A percentile compares a stretch with the other conserved stretches of the same genome.
These are phyloP conservation scores for Halcyon chelicuti DNA, from an alignment of 2,797 vertebrate species.

Conservation along the genomic window DNA sequence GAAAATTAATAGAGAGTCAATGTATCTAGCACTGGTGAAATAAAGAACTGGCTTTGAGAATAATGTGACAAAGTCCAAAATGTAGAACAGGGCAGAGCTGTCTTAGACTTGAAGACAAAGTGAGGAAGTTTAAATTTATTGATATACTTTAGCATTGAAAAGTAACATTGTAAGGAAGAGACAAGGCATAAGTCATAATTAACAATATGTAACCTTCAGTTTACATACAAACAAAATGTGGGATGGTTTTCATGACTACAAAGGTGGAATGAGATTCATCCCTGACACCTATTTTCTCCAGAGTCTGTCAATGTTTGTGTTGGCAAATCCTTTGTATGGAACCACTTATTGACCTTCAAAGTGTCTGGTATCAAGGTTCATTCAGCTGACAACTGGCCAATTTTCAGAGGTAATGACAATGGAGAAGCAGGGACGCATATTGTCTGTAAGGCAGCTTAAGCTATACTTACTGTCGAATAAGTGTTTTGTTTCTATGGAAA, in stretches of 20 bases:
- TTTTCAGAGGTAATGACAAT: constrained; percentile 43
- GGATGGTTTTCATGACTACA: background rate
- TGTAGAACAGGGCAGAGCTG: background rate
- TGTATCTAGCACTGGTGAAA: background rate
- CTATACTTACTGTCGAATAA: constrained; percentile 12
- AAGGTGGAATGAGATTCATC: background rate
- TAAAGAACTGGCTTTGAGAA: background rate
- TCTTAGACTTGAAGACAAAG: background rate
- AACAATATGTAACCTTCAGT: background rate
- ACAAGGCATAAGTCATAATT: background rate
- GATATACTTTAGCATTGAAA: background rate
- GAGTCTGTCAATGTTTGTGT: background rate
- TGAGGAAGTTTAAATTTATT: background rate
- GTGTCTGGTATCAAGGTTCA: background rate
- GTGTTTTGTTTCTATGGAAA: constrained; percentile 46
- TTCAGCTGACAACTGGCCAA: constrained; percentile 18
- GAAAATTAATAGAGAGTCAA: background rate
- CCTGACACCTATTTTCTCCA: background rate
- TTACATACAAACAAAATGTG: background rate
- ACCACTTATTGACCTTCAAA: background rate
- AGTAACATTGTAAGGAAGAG: background rate
- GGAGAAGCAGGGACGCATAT: background rate
- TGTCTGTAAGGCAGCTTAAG: constrained; percentile 16
- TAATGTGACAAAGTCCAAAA: background rate
- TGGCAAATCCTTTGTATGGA: background rate